phyloP scores from a whole-genome alignment of 2,797 vertebrate genomes.

The Molossus molossus region DNA sequence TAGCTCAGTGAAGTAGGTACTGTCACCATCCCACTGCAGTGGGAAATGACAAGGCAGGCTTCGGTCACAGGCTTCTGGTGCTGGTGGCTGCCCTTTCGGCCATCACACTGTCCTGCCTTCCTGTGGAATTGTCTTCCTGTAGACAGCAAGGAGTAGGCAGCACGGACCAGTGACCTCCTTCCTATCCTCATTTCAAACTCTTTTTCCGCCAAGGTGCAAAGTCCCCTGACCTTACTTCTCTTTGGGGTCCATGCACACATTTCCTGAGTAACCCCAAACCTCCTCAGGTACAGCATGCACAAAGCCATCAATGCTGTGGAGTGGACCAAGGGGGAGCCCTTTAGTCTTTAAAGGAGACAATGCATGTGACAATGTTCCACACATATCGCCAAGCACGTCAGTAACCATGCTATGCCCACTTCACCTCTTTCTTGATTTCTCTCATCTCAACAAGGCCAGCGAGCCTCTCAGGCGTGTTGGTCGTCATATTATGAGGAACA shows the following conservation, averaged over 20 bases:
- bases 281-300: neutral
- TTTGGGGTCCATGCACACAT: neutral
- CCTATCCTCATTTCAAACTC: neutral
- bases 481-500: neutral
- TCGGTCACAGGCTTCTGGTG: neutral
- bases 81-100: neutral
- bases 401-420: neutral
- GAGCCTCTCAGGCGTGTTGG: neutral
- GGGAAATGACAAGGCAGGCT: neutral
- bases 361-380: neutral
- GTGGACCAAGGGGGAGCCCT: neutral
- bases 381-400: neutral
- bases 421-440: neutral
- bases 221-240: conserved; percentile 21
- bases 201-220: conserved; percentile 42
- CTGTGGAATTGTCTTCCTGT: neutral
- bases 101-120: too few species aligned
- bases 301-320: neutral
- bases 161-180: neutral
- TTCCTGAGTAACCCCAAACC: neutral
- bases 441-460: neutral
- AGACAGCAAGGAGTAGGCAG: neutral
- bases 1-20: neutral
- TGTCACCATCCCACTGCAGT: accelerated
- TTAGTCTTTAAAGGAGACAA: neutral